Evolutionary conservation across 2,888 invertebrate species (phyloP), one percentile per base, ranked within the genome.

Genomic region (Eupithecia tripunctaria): DNA sequence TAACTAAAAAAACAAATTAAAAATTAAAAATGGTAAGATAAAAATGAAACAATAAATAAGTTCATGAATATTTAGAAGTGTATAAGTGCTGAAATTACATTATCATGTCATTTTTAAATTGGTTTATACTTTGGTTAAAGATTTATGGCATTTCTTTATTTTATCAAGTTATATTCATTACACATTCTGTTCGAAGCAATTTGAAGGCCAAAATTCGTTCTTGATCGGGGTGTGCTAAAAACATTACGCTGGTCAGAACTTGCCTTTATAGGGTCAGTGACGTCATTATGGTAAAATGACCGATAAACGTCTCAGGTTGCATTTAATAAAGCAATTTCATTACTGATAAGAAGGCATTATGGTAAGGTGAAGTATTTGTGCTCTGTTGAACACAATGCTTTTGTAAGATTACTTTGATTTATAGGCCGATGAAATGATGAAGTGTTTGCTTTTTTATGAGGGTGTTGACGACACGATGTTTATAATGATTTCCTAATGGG

Each of bases 371-470:
- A 63, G 32, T 63, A 63, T 29, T 32, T 32, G 10, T 63, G 62
- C 10, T 63, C 62, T 63, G 62, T 32, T 62, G 62, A 63, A 63
- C 62, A 63, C 62, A 63, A 63, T 63, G 62, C 60, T 29, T 29
- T 0, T 56, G 25, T 29, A 27, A 29, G 62, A 63, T 29, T 63
- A 36, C 29, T 7, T 10, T 18, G 29, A 29, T 62, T 63, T 63
- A 63, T 63, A n/a, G 62, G 6, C n/a, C 15, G 62, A 32, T 63
- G 62, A 63, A 63, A 63, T 63, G 62, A 36, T 63, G 36, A 12
- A 36, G 36, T 63, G 62, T 36, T 63, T 32, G 2, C 32, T 21
- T 63, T 56, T 56, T 56, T 56, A 56, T 56, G 56, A 14, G 32
- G n/a, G 32, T 63, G 62, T 63, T 32, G 62, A 32, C 32, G 38